Evolutionary conservation across 2,797 vertebrate species (phyloP).

Genomic region (Molothrus ater): DNA sequence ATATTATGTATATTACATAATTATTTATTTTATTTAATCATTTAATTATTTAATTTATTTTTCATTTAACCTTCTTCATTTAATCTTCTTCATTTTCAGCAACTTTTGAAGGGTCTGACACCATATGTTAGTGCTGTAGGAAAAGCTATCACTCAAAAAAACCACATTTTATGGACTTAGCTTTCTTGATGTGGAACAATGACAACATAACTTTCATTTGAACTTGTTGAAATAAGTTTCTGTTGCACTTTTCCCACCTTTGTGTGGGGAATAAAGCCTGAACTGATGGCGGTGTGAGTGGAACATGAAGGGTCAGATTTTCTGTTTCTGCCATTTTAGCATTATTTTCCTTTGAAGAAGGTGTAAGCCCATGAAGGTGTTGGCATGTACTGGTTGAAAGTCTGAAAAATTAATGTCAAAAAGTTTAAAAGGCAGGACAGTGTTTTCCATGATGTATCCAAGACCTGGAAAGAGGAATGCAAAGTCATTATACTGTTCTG

Average conservation of each 20-base stretch:
- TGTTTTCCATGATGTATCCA: background rate
- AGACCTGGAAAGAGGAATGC: background rate
- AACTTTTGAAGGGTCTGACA: background rate
- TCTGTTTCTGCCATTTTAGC: background rate
- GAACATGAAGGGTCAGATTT: background rate
- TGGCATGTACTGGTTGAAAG: background rate
- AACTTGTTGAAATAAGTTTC: background rate
- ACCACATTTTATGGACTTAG: background rate
- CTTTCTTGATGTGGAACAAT: background rate
- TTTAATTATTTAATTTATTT: background rate
- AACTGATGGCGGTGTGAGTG: background rate
- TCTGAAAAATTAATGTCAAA: background rate
- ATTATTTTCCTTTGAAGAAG: background rate
- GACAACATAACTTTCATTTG: background rate
- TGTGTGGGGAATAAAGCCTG: background rate
- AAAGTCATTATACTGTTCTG: background rate
- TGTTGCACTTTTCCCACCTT: background rate
- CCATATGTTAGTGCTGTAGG: rapidly evolving
- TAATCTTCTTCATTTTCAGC: background rate
- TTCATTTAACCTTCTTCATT: background rate
- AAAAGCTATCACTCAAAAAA: background rate
- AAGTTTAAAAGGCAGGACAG: background rate
- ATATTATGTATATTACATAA: background rate
- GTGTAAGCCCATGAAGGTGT: background rate
- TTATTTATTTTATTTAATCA: background rate